Evolutionary conservation across 2,888 invertebrate species (phyloP).

Genomic region (Yponomeuta sedellus): DNA sequence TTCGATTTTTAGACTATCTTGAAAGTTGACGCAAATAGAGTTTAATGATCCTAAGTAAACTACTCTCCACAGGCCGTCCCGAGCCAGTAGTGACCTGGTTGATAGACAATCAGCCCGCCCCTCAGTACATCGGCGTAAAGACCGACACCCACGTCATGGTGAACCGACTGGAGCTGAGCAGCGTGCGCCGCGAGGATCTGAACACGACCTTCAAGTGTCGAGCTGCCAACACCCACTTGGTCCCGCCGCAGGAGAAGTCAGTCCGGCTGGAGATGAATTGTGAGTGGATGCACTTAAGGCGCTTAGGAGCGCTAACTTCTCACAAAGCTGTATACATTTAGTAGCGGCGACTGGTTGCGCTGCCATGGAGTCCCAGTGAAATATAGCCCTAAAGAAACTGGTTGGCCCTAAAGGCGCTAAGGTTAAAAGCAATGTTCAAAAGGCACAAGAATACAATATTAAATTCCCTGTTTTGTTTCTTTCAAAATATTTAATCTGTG

Average conservation of each 20-base stretch:
- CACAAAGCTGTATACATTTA: no score
- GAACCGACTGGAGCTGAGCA: slow-evolving; percentile 84
- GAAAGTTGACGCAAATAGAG: no score
- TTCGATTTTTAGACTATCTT: no score
- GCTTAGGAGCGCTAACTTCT: no score
- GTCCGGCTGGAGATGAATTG: slow-evolving; percentile 88
- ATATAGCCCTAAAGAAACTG: no score
- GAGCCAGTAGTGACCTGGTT: slow-evolving; percentile 89
- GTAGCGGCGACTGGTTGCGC: no score
- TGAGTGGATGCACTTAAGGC: slow-evolving; percentile 67
- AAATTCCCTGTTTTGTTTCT: no score
- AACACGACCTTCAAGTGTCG: slow-evolving; percentile 92
- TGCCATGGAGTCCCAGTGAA: no score
- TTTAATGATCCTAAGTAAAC: not conserved
- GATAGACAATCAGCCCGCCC: slow-evolving; percentile 82
- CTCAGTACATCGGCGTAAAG: slow-evolving; percentile 82
- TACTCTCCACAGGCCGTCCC: slow-evolving; percentile 80
- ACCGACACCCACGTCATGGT: slow-evolving; percentile 85
- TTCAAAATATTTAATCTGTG: no score
- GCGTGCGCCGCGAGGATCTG: slow-evolving; percentile 84
- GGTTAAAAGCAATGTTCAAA: no score
- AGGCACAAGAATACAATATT: no score
- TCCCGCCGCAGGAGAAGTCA: slow-evolving; percentile 86
- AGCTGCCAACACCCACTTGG: slow-evolving; percentile 91
- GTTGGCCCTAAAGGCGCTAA: no score